Conservation (phyloP, 2,888 invertebrate species). For the Drosophila nr. fundita region DNA sequence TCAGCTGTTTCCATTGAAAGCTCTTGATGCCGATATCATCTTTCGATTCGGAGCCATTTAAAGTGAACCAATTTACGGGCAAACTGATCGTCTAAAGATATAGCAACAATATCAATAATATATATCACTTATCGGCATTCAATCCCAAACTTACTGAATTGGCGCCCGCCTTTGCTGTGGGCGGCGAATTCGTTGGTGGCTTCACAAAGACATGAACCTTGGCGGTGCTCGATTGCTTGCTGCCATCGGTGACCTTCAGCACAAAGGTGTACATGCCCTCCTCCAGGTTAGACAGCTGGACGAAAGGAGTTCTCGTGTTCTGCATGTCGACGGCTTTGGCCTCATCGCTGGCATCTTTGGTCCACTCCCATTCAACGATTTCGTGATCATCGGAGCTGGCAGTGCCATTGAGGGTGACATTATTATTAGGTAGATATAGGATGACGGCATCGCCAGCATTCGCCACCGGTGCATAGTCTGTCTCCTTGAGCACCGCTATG, state of each 20-base stretch:
- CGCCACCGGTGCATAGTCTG: conserved; percentile 97
- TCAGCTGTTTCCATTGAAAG: conserved; percentile 93
- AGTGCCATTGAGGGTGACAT: conserved; percentile 94
- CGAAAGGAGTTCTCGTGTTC: conserved; percentile 95
- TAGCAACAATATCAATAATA: conserved; percentile 7
- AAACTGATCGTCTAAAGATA: conserved; percentile 90
- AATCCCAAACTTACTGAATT: conserved; percentile 84
- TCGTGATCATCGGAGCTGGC: conserved; percentile 96
- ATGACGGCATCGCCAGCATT: conserved; percentile 96
- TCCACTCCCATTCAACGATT: conserved; percentile 98
- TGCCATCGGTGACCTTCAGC: conserved; percentile 95
- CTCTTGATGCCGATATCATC: conserved; percentile 93
- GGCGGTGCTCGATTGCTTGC: conserved; percentile 94
- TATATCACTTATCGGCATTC: background rate
- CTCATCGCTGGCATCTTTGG: conserved; percentile 93
- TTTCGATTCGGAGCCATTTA: conserved; percentile 92
- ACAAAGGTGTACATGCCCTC: conserved; percentile 97
- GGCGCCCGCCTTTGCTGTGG: conserved; percentile 88
- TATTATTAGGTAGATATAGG: conserved; percentile 94
- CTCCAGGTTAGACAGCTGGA: conserved; percentile 94
- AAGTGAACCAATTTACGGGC: conserved; percentile 91
- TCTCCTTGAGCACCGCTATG: conserved; percentile 95
- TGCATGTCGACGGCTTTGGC: conserved; percentile 98
- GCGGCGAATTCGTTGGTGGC: conserved; percentile 93
- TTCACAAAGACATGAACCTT: conserved; percentile 97